These are phyloP conservation scores for Petroica traversi DNA, from an alignment of 2,113 vertebrate genomes.

Conservation along the genomic window DNA sequence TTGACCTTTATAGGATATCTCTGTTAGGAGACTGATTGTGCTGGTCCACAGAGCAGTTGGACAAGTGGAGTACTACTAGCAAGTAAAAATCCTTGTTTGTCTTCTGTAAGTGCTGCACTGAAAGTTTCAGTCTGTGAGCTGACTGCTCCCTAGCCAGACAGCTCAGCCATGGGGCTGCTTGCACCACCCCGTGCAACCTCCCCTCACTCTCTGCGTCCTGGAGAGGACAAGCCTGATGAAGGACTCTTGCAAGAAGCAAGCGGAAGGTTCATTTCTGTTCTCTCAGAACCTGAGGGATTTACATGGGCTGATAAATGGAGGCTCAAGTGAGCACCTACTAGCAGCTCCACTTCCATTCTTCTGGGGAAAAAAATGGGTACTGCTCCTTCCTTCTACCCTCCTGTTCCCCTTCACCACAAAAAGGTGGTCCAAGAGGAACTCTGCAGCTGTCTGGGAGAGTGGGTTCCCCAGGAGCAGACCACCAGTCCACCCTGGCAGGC, in stretches of 20 bases:
- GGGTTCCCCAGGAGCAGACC: not conserved
- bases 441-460: not conserved
- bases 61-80: not conserved
- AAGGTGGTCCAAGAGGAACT: not conserved
- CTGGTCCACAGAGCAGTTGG: not conserved
- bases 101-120: not conserved
- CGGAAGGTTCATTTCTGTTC: fast-evolving
- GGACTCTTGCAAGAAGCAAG: not conserved
- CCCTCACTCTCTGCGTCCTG: not conserved
- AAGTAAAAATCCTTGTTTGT: not conserved
- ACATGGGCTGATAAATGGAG: not conserved
- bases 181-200: not conserved
- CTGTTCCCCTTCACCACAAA: not conserved
- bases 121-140: not conserved
- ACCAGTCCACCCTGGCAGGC: not conserved
- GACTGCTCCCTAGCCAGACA: not conserved
- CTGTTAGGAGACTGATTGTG: not conserved
- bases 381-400: not conserved
- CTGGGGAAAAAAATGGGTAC: not conserved
- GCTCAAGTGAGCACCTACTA: not conserved
- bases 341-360: not conserved
- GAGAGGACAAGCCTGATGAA: not conserved
- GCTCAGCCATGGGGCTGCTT: not conserved
- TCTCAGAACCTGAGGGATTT: not conserved
- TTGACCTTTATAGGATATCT: not conserved